A percentile compares a stretch with the other conserved stretches of the same genome.
These are phyloP conservation scores for Mayetiola destructor DNA, from an alignment of 2,888 invertebrate species.

Conservation along the genomic window DNA sequence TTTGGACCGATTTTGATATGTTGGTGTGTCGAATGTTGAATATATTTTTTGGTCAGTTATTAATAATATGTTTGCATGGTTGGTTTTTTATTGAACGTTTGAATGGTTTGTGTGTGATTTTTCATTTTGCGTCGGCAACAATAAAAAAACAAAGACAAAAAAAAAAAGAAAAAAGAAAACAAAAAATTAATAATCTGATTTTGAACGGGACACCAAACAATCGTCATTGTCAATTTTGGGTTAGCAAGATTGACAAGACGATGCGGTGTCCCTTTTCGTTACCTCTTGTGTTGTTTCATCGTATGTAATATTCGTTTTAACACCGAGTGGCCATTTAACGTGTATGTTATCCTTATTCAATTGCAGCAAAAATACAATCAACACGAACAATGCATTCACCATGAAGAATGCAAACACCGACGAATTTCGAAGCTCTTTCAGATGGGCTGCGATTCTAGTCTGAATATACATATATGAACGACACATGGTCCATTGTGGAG, in stretches of 20 bases:
- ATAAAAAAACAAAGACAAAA: conserved; percentile 12
- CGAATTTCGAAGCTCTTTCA: conserved; percentile 88
- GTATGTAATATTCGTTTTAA: conserved; percentile 84
- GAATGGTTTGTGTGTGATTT: conserved; percentile 3
- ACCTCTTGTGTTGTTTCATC: conserved; percentile 84
- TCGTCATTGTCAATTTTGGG: neutral
- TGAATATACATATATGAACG: conserved; percentile 38
- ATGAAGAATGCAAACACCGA: conserved; percentile 96
- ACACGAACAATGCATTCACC: conserved; percentile 96
- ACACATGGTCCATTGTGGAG: neutral
- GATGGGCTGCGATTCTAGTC: conserved; percentile 78
- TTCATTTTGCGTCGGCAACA: neutral
- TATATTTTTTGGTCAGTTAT: neutral
- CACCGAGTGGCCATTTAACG: conserved; percentile 91
- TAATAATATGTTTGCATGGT: neutral
- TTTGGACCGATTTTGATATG: neutral
- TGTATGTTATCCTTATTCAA: conserved; percentile 94
- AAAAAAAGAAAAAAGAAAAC: conserved; percentile 14
- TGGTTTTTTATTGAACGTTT: neutral
- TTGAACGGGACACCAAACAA: conserved; percentile 17
- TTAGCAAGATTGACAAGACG: neutral
- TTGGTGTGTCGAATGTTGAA: too few species aligned
- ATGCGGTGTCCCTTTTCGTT: conserved; percentile 35
- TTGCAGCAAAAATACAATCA: conserved; percentile 96
- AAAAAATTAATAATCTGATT: conserved; percentile 20